phyloP scores from a whole-genome alignment of 2,888 invertebrate species.

The Amblyjoppa fuscipennis region DNA sequence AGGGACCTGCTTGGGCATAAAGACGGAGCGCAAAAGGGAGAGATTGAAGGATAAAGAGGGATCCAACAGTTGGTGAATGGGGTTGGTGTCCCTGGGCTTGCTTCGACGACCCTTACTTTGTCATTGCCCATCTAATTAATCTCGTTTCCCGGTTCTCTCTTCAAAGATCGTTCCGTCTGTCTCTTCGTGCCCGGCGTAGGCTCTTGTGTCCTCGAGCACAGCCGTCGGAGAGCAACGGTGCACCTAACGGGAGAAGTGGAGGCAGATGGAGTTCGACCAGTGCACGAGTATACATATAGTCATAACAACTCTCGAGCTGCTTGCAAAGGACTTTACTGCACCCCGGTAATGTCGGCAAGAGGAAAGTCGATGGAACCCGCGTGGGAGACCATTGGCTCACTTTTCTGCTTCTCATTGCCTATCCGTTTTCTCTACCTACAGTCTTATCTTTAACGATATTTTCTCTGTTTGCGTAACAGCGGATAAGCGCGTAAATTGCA shows the following conservation, averaged over 20 bases:
- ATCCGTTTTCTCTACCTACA: neutral
- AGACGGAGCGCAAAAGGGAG: neutral
- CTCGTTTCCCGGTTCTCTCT: constrained; percentile 65
- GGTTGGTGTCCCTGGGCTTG: neutral
- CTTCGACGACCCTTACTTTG: constrained; percentile 55
- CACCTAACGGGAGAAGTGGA: constrained; percentile 31
- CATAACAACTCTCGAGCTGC: constrained; percentile 71
- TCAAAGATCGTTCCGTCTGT: constrained; percentile 64
- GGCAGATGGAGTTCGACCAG: constrained; percentile 2
- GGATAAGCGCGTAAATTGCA: neutral
- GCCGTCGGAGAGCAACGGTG: constrained; percentile 21
- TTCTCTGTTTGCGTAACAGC: constrained; percentile 1
- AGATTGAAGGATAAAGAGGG: constrained; percentile 24
- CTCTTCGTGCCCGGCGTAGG: constrained; percentile 49
- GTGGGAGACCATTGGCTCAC: neutral
- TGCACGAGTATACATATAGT: constrained; percentile 33
- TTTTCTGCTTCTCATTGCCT: neutral
- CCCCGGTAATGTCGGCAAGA: constrained; percentile 70
- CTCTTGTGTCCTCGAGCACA: constrained; percentile 18
- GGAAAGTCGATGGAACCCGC: constrained; percentile 57
- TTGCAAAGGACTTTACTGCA: constrained; percentile 76
- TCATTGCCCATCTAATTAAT: constrained; percentile 78
- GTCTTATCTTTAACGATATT: constrained; percentile 15
- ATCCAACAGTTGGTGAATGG: neutral
- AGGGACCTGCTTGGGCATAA: neutral